Base-by-base conservation (phyloP, 2,888 invertebrate genomes). In the Nemotelus pantherinus region DNA sequence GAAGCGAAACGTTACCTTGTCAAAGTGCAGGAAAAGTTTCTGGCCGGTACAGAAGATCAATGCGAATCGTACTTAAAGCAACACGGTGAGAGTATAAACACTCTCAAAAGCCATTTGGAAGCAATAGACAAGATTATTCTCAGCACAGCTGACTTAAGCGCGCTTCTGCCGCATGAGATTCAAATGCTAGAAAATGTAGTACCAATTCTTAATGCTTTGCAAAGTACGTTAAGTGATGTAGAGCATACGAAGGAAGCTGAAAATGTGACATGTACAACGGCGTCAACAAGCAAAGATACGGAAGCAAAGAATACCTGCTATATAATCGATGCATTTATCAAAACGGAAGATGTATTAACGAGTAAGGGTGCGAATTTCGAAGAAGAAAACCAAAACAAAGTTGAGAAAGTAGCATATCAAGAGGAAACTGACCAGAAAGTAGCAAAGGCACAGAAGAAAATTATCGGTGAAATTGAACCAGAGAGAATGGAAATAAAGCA, bases 21-120 rank as follows among this genome's bases (percentile, higher is more conserved):
- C n/a, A 60, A 78, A 10, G 80, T 83, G 65, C 82, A 82, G 77
- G 79, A 82, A 63, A 87, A 88, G 81, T 83, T 79, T 85, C 86
- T 53, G 78, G 41, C 43, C 2, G 77, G 77, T n/a, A 68, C 80
- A 3, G 80, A 80, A 77, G 55, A 48, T 45, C n/a, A 45, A 7
- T 77, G 76, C 0, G 57, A 71, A 60, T 6, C 48, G 2, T 80
- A 77, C 67, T 63, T 80, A 10, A 44, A 58, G n/a, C 43, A 50
- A 3, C 77, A 77, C 50, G 70, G 74, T 5, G 55, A 10, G 10
- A 57, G 57, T 25, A 80, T 80, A 39, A 44, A 47, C 25, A 64
- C 70, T n/a, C 57, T 80, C 2, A 77, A 79, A 65, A 48, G 57
- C 3, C 65, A 79, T 67, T 10, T 80, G 9, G 76, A 80, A 53